phyloP scores from a whole-genome alignment of 1,140 invertebrate species.

The Caenorhabditis tropicalis region DNA sequence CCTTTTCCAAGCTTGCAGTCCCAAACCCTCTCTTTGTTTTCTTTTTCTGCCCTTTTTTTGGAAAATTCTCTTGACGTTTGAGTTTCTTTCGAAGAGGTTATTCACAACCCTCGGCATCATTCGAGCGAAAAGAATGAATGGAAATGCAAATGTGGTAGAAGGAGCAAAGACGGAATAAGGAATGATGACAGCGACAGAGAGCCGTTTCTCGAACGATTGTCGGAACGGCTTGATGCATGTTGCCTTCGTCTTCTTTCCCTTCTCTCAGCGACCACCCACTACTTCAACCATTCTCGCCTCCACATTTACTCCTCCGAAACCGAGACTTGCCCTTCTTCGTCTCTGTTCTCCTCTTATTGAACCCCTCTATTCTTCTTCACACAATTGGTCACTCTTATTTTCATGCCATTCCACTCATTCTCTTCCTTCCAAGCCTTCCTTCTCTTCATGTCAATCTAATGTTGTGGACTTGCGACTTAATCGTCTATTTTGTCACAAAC shows the following conservation, averaged over 20 bases:
- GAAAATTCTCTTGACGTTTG: neutral
- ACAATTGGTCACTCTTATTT: conserved; percentile 37
- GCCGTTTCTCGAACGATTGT: neutral
- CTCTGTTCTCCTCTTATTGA: neutral
- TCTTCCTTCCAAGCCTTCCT: neutral
- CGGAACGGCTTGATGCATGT: conserved; percentile 19
- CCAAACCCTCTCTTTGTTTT: neutral
- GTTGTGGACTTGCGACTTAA: conserved; percentile 15
- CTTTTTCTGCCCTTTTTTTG: neutral
- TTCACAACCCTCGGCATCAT: neutral
- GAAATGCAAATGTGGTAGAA: conserved; percentile 32
- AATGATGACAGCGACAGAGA: conserved; percentile 27
- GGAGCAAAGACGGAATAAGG: conserved; percentile 15
- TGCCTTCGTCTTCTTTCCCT: conserved; percentile 19
- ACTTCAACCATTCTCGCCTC: neutral
- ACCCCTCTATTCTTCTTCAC: neutral
- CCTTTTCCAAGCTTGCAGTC: neutral
- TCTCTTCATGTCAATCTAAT: conserved; percentile 16
- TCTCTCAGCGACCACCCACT: conserved; percentile 4
- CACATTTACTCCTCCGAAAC: neutral
- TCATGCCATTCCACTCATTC: neutral
- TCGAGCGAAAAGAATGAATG: conserved; percentile 18
- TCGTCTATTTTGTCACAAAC: conserved; percentile 34
- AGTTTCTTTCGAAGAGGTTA: neutral
- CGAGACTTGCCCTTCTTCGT: conserved; percentile 36